Evolutionary conservation across 2,797 vertebrate genomes (phyloP), one percentile per base, ranked within the genome.

Genomic region (Microctenopoma steveboyesi): DNA sequence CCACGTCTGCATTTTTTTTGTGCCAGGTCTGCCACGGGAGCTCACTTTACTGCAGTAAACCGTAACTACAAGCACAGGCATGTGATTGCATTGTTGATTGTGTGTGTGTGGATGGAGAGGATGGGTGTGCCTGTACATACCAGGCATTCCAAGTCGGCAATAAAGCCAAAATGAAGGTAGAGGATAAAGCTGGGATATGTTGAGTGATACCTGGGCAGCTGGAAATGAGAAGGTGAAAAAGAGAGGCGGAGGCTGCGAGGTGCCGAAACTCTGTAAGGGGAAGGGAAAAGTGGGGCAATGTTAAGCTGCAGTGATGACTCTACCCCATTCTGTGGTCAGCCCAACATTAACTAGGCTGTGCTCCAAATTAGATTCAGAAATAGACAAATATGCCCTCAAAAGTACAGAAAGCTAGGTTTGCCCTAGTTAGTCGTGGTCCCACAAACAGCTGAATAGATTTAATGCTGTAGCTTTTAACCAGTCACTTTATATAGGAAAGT

Each of bases 131-230:
- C 89, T 83, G 81, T 82, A 91, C 88, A 92, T 93, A 86, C 90
- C 90, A 83, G 51, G 61, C 86, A 94, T 94, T 93, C 94, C 92
- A 85, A 43, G 55, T 69, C 55, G 27, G 84, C 90, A 92, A 88
- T 92, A 91, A 93, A 92, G 85, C 79, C 89, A 91, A 86, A 89
- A 83, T 90, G 72, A 91, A 91, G 82, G 76, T 78, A 74, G 65
- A 74, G 86, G 83, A 84, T 81, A 81, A 87, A 83, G 81, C 48
- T n/a, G 27, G 74, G 74, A 79, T 85, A 82, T 85, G 84, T 62
- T 84, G 89, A 90, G 71, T 79, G 90, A 91, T 89, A 89, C 75
- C 85, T 81, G 86, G 86, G 77, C 84, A 86, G 84, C 81, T 86
- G 73, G 49, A 60, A 82, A 42, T 22, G 63, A 76, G 72, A 70